phyloP scores from a whole-genome alignment of 1,140 invertebrate genomes.

The Anoplolepis gracilipes region DNA sequence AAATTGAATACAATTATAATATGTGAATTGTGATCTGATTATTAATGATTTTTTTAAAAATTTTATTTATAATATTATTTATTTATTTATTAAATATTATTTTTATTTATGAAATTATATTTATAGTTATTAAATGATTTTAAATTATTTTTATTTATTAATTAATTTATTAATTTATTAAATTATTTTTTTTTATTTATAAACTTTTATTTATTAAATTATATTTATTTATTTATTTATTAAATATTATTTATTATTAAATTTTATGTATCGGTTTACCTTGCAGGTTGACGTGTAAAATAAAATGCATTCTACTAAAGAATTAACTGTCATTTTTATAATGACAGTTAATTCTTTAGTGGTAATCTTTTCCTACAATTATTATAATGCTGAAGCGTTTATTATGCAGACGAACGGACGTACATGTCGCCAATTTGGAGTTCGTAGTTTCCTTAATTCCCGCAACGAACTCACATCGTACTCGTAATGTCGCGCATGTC shows the following conservation, averaged over 20 bases:
- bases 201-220: no score
- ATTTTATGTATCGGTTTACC: no score
- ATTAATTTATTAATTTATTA: no score
- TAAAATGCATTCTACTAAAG: neutral
- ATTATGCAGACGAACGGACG: neutral
- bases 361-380: conserved; percentile 5
- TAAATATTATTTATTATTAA: no score
- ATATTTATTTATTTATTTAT: no score
- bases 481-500: conserved; percentile 10
- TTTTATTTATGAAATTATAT: no score
- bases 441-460: conserved; percentile 31
- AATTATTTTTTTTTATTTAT: no score
- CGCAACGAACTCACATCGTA: neutral
- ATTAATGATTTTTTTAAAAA: neutral
- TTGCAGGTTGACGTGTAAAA: neutral
- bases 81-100: no score
- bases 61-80: neutral
- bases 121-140: no score
- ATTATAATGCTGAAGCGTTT: neutral
- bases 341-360: neutral
- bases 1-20: neutral
- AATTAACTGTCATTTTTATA: neutral
- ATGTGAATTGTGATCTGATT: neutral
- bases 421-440: conserved; percentile 8
- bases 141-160: no score